Evolutionary conservation across 2,797 vertebrate species (phyloP), one percentile per base, ranked within the genome.

Genomic region (Erethizon dorsatum): DNA sequence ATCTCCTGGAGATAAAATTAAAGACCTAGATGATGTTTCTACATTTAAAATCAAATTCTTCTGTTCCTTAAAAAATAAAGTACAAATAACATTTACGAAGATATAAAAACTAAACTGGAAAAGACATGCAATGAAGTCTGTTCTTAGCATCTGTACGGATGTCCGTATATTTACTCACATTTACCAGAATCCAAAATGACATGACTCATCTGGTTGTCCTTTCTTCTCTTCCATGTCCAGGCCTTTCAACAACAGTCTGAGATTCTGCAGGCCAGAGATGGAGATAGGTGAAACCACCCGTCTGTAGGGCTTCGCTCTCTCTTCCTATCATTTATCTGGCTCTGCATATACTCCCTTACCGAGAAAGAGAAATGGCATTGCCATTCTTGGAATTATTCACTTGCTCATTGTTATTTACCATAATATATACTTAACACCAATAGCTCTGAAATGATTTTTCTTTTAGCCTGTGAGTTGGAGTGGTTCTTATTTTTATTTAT

Each of bases 151-250:
- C 5, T 77, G 5, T 52, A 52, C 31, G 6, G 79, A 6, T 63
- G 4, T 14, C 13, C 50, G 11, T 52, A 5, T 18, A 26, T 57
- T 85, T 79, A 61, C 5, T 73, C 47, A 56, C 28, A 41, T 89
- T 54, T 87, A 54, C 78, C 47, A 79, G 69, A 95, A 85, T 57
- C 78, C 47, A 79, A 85, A 94, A 88, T 67, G 79, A 56, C 28
- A n/a, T 6, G n/a, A 47, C 61, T 22, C 33, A 41, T 28, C n/a
- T 45, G 41, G 15, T 57, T 91, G 45, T 56, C 61, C 45, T 93
- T 63, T 83, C 57, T 69, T 77, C 28, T 95, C 1, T 31, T 65
- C 20, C 26, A 17, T 6, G 17, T 52, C 45, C 37, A 5, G 56
- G 26, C 15, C 26, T 73, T 90, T 82, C 71, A 73, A 24, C 20